Evolutionary conservation across 2,113 vertebrate species (phyloP), one percentile per base, ranked within the genome.

Genomic region (Tupaia chinensis): DNA sequence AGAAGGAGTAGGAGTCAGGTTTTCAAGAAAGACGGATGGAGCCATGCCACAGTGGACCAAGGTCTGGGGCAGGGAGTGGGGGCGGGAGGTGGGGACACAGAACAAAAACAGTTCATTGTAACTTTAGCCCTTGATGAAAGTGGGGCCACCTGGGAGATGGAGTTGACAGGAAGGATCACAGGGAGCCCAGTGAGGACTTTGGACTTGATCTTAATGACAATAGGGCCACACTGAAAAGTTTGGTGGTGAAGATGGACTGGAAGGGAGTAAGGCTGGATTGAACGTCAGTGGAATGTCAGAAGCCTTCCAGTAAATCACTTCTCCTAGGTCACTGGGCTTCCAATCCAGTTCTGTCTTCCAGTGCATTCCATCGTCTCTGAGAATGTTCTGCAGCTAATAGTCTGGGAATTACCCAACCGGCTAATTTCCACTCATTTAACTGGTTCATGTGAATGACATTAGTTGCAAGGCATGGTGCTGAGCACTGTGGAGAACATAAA

Each of bases 381-480:
- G 63, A 87, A 77, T 53, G 7, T 63, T n/a, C 32, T 16, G 3
- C 16, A 66, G 56, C 66, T 76, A 92, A 76, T 12, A 87, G 78
- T 78, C 56, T 56, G 44, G 60, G 63, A 77, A 79, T 87, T 65
- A 89, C 32, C 68, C 73, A 80, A 85, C 7, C 70, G 60, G 44
- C 60, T 94, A 34, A 87, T 94, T 97, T 94, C 13, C 76, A 94
- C 66, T 90, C 60, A 61, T 88, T 85, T 72, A 56, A 56, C 20
- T 32, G 15, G 58, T 53, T 92, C 92, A 82, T 78, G 86, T 53
- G n/a, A 82, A 94, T 68, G 27, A 86, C 16, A 17, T 74, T 69
- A 83, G 66, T 54, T 56, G 9, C 68, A 84, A 89, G 25, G 81
- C 60, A 87, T 44, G 80, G 34, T 54, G 22, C 70, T 87, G 68